Evolutionary conservation across 2,113 vertebrate species (phyloP).

Genomic region (Pitta sordida): DNA sequence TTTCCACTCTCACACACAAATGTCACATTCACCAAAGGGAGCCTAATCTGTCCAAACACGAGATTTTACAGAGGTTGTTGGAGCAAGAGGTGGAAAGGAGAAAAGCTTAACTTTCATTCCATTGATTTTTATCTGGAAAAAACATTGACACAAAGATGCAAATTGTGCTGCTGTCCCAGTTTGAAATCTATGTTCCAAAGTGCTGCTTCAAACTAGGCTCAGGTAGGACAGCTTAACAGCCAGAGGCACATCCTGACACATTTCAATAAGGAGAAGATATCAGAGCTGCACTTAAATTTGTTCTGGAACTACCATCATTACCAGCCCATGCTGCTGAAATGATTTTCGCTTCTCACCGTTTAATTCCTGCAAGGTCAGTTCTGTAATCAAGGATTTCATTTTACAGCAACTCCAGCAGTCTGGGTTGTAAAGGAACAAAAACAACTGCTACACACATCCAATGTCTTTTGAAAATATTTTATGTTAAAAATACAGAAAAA

Average conservation of each 20-base stretch:
- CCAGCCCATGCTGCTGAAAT: not conserved
- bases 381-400: not conserved
- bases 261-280: not conserved
- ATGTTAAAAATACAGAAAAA: slow-evolving; percentile 87
- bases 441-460: slow-evolving; percentile 64
- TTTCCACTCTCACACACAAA: not conserved
- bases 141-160: not conserved
- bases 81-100: not conserved
- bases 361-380: not conserved
- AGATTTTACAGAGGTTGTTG: not conserved
- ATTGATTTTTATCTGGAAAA: not conserved
- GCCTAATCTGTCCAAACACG: not conserved
- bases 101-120: not conserved
- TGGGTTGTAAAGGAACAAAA: slow-evolving; percentile 23
- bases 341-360: not conserved
- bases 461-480: slow-evolving; percentile 78
- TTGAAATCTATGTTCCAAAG: not conserved
- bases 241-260: not conserved
- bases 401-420: not conserved
- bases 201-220: not conserved
- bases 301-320: not conserved
- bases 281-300: not conserved
- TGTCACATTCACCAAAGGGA: not conserved
- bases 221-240: not conserved
- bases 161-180: not conserved